phyloP scores from a whole-genome alignment of 2,888 invertebrate species.

The Lymantria dispar region DNA sequence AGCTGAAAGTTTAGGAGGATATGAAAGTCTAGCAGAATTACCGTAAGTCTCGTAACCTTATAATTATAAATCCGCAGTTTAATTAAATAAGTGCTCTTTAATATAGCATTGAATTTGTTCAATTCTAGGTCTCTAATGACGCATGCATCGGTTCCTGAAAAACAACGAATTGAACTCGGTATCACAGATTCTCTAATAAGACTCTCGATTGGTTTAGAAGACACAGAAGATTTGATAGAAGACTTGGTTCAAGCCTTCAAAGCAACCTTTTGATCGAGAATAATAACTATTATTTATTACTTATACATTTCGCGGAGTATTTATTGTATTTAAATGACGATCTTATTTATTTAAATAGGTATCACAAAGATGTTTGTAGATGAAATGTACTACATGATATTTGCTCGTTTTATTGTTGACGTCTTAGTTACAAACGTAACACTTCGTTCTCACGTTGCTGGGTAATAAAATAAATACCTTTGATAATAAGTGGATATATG shows the following conservation, averaged over 20 bases:
- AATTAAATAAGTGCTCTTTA: not conserved
- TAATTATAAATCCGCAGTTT: not conserved
- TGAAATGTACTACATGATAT: too few species aligned
- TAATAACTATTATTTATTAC: not conserved
- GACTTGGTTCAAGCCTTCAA: conserved; percentile 93
- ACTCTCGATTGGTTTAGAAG: conserved; percentile 95
- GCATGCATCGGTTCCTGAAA: conserved; percentile 93
- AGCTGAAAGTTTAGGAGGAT: conserved; percentile 98
- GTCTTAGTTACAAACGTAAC: too few species aligned
- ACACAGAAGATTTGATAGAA: conserved; percentile 90
- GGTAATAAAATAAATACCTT: too few species aligned
- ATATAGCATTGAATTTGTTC: not conserved
- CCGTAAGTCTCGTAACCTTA: conserved; percentile 85
- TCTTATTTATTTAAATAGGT: not conserved
- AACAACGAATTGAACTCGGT: conserved; percentile 86
- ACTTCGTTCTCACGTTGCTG: too few species aligned
- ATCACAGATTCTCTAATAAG: conserved; percentile 93
- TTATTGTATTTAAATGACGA: not conserved
- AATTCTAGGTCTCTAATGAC: conserved; percentile 93
- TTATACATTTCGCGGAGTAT: not conserved
- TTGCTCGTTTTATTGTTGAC: too few species aligned
- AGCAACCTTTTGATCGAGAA: conserved; percentile 46
- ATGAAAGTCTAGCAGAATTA: conserved; percentile 96
- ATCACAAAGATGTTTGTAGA: not conserved
- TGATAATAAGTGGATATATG: too few species aligned